Evolutionary conservation across 2,888 invertebrate genomes (phyloP).

Genomic region (Nemoura dubitans): DNA sequence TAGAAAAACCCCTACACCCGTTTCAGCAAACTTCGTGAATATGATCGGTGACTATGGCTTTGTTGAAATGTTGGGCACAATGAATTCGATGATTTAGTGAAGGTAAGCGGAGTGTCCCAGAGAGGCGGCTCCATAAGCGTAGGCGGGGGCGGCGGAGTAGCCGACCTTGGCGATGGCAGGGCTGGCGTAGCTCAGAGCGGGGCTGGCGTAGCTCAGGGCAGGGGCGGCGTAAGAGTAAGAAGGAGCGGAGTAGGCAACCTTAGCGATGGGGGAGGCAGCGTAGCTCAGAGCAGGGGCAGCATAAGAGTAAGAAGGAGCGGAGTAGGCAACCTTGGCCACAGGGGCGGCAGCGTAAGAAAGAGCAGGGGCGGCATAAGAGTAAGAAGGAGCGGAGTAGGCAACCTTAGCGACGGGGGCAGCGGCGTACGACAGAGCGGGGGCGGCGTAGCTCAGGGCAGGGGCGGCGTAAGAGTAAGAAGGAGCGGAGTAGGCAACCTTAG

Average conservation of each 20-base stretch:
- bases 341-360: conserved; percentile 25
- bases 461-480: conserved; percentile 43
- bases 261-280: conserved; percentile 30
- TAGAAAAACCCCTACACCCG: not conserved
- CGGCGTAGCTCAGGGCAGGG: conserved; percentile 43
- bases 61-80: not conserved
- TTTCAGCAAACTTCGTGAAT: not conserved
- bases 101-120: conserved; percentile 36
- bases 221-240: conserved; percentile 42
- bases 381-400: conserved; percentile 41
- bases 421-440: conserved; percentile 31
- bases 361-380: conserved; percentile 34
- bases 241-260: conserved; percentile 42
- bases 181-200: conserved; percentile 37
- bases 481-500: conserved; percentile 37
- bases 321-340: conserved; percentile 24
- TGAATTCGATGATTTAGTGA: conserved; percentile 19
- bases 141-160: conserved; percentile 43
- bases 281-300: conserved; percentile 36
- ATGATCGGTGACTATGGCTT: not conserved
- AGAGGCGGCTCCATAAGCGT: conserved; percentile 40
- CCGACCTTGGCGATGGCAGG: conserved; percentile 40
- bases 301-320: conserved; percentile 38
- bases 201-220: conserved; percentile 43
- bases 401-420: conserved; percentile 43